Base-by-base conservation (phyloP, 2,113 vertebrate species). In the Alethe castanea region DNA sequence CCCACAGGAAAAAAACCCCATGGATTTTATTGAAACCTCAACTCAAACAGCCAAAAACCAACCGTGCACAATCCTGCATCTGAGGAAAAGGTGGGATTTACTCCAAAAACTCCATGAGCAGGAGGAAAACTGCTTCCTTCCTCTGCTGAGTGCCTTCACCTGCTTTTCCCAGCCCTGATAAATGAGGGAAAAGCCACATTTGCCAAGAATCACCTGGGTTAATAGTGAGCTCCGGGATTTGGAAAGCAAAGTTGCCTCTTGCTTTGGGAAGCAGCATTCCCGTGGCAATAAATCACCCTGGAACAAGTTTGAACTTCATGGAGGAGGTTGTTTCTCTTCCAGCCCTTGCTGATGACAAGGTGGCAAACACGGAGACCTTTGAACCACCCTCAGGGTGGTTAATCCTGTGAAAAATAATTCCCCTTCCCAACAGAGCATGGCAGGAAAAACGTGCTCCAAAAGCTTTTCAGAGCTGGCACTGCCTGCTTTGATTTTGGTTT, bases 241-340 rank as follows among this genome's bases (percentile, higher is more conserved):
- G 33, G 77, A 82, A 65, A 91, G 82, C 52, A 19, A 81, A 85
- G 93, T 53, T 35, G 26, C 94, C 42, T 66, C 92, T 54, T 1
- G 42, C 85, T 86, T 64, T 42, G 88, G 90, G 93, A 17, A 92
- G 82, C 72, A 45, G 70, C 77, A 69, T 86, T 80, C 86, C 79
- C 6, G 2, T 19, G 24, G 95, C 86, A n/a, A 97, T 94, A 96
- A 97, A 97, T 97, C 95, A 96, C 62, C 38, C 76, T 67, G 40
- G 77, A 88, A 87, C 48, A 65, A 73, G 81, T 31, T 9, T 28
- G 61, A 80, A 81, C 81, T 88, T 78, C 11, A 0, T 72, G 25
- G 17, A 94, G 56, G 47, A 70, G 87, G 79, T 12, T 73, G 83
- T 66, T 88, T 67, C 92, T 84, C 90, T 91, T 82, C 77, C 73